phyloP scores from a whole-genome alignment of 2,797 vertebrate genomes.

The Nyctibius grandis region DNA sequence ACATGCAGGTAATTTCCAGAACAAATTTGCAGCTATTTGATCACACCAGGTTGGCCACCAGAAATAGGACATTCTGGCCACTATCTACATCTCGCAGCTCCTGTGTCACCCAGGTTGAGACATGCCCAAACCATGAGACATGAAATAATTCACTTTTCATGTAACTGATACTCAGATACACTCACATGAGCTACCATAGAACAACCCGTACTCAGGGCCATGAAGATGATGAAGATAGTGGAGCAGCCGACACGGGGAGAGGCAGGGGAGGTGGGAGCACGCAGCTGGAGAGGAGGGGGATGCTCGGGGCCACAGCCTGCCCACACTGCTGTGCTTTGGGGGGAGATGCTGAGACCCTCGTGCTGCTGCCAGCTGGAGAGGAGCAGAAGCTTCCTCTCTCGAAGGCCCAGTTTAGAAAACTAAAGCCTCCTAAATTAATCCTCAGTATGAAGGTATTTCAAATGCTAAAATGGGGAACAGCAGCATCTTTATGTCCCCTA shows the following conservation, averaged over 20 bases:
- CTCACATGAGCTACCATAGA: accelerated
- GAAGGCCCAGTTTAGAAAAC: neutral
- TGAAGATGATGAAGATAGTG: accelerated
- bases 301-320: no score
- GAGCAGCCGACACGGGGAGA: accelerated
- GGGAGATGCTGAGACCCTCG: neutral
- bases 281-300: neutral
- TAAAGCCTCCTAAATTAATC: neutral
- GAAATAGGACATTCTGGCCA: neutral
- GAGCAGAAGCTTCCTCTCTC: neutral
- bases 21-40: neutral
- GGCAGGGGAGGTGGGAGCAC: neutral
- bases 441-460: neutral
- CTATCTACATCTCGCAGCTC: accelerated
- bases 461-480: neutral
- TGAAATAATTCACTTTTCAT: accelerated
- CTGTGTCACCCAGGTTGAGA: neutral
- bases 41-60: neutral
- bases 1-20: neutral
- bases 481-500: neutral
- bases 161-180: no score
- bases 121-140: accelerated
- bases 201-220: accelerated
- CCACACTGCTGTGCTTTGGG: no score
- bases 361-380: neutral